Percentiles rank a stretch among this genome's conserved stretches.
Evolutionary conservation across 2,888 invertebrate species (phyloP).

Genomic region (Dione vanillae): DNA sequence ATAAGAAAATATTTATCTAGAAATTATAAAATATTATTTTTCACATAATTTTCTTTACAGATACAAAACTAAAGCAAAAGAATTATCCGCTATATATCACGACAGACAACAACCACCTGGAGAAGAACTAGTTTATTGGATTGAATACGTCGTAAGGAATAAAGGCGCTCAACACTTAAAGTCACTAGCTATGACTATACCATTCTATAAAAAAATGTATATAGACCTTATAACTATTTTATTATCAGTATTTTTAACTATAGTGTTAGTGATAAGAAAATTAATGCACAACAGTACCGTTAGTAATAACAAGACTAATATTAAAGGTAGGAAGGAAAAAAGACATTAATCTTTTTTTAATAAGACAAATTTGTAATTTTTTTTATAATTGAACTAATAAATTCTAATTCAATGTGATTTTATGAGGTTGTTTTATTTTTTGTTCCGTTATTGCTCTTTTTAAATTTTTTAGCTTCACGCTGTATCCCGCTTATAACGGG

Average conservation of each 20-base stretch:
- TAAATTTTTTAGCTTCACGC: no score
- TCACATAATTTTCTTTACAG: conserved; percentile 45
- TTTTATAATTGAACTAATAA: conserved; percentile 1
- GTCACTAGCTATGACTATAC: conserved; percentile 31
- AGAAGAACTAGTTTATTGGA: conserved; percentile 65
- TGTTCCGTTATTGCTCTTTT: no score
- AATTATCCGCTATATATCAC: conserved; percentile 51
- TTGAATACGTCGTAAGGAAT: conserved; percentile 49
- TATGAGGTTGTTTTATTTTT: not conserved
- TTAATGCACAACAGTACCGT: not conserved
- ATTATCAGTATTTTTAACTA: not conserved
- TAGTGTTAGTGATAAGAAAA: not conserved
- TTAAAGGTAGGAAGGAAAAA: conserved; percentile 1
- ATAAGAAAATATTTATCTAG: no score
- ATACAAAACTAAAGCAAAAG: conserved; percentile 47
- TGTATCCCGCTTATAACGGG: no score
- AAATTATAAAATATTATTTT: not conserved
- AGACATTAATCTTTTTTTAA: not conserved
- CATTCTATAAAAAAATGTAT: conserved; percentile 8
- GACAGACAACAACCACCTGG: conserved; percentile 48
- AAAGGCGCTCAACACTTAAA: conserved; percentile 51
- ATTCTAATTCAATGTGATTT: not conserved
- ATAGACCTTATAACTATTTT: not conserved
- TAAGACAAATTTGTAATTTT: not conserved
- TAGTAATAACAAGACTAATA: not conserved